Percentiles rank a stretch among this genome's conserved stretches.
phyloP scores from a whole-genome alignment of 2,797 vertebrate species.

The Argyrosomus regius region DNA sequence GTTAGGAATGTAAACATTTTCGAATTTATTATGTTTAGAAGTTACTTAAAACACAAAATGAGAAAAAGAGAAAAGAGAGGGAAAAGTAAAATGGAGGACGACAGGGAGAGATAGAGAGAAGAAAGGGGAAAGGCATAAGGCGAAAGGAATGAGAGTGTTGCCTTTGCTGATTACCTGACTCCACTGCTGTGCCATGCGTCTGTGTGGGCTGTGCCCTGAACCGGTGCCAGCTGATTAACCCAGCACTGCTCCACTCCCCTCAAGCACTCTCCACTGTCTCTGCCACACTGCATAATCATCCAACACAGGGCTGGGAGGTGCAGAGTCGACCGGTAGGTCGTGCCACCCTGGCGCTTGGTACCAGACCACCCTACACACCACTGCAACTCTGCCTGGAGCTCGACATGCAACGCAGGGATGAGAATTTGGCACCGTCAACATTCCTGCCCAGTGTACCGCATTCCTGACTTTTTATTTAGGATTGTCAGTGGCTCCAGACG shows the following conservation, averaged over 20 bases:
- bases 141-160: slow-evolving; percentile 85
- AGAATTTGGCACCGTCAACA: slow-evolving; percentile 79
- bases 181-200: slow-evolving; percentile 89
- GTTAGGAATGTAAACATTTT: neutral
- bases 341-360: slow-evolving; percentile 80
- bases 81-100: slow-evolving; percentile 32
- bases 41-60: slow-evolving; percentile 11
- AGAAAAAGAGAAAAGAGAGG: slow-evolving; percentile 19
- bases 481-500: slow-evolving; percentile 55
- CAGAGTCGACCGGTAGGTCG: slow-evolving; percentile 63
- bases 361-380: slow-evolving; percentile 71
- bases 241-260: slow-evolving; percentile 80
- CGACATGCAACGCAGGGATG: slow-evolving; percentile 65
- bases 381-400: slow-evolving; percentile 64
- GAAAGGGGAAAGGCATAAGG: slow-evolving; percentile 60
- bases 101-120: slow-evolving; percentile 30
- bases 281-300: slow-evolving; percentile 80
- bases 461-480: slow-evolving; percentile 80
- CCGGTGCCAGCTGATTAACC: slow-evolving; percentile 92
- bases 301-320: slow-evolving; percentile 69
- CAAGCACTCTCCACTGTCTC: slow-evolving; percentile 81
- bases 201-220: slow-evolving; percentile 92
- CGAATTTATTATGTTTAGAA: neutral
- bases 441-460: slow-evolving; percentile 79
- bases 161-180: slow-evolving; percentile 91